Evolutionary conservation across 2,797 vertebrate genomes (phyloP), one percentile per base, ranked within the genome.

Genomic region (Crocidura indochinensis): DNA sequence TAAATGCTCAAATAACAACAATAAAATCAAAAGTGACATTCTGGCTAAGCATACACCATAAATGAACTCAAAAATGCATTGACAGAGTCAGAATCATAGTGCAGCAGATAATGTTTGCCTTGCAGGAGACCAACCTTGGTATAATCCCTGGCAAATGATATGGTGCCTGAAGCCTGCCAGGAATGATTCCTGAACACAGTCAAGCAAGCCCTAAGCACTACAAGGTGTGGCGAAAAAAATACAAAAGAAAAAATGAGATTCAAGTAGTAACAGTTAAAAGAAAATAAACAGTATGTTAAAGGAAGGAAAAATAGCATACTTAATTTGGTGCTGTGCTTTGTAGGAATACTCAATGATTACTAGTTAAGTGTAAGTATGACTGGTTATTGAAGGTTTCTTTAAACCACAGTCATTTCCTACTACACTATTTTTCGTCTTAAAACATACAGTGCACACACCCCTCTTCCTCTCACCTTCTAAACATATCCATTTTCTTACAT

Each of bases 1-100:
- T 47, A 92, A 90, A 64, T 11, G 47, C 15, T 31, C 8, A 6
- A 84, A 91, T 22, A 84, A 90, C 47, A 81, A 38, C 38, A 38
- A 38, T 5, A 93, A 90, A 88, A 80, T 62, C 27, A 75, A 31
- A 95, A 87, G 83, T 64, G 64, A 65, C 62, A 88, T 77, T 86
- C 74, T 53, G 22, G 15, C 19, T 91, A 91, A 27, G 46, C 76
- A 89, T 76, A 75, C 46, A 73, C 90, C 79, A 85, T 73, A 68
- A 51, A 89, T 26, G 56, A 78, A 80, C 51, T 78, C 10, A 89
- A 80, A 74, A 49, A 86, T 19, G 56, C 56, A 60, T 60, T 60
- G 56, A 60, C 56, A 60, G 56, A 8, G 19, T 20, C 56, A 60
- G 2, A 20, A 20, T 20, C 19, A 60, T 20, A 60, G 56, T 60